A percentile compares a stretch with the other conserved stretches of the same genome.
These are phyloP conservation scores for Tetragonula clypearis DNA, from an alignment of 1,140 invertebrate genomes.

Conservation along the genomic window DNA sequence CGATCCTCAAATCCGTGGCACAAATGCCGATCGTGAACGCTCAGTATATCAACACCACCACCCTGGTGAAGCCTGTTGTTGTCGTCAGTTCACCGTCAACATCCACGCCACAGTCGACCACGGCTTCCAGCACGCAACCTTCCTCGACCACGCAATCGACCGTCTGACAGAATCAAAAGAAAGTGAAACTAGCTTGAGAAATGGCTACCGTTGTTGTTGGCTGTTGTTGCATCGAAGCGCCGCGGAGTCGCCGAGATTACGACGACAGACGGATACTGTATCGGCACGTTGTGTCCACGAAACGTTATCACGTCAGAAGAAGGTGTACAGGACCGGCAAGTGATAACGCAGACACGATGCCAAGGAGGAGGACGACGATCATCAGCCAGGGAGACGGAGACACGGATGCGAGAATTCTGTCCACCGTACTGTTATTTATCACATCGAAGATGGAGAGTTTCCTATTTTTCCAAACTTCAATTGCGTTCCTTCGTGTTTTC, in stretches of 20 bases:
- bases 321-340: not conserved
- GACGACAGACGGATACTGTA: not conserved
- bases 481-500: constrained; percentile 31
- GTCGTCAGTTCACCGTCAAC: constrained; percentile 78
- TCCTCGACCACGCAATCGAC: constrained; percentile 76
- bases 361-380: not conserved
- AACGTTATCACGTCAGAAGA: not conserved
- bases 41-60: constrained; percentile 81
- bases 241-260: not conserved
- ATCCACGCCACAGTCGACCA: constrained; percentile 67
- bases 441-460: constrained; percentile 25
- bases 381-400: not conserved
- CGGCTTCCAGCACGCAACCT: constrained; percentile 72
- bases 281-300: not conserved
- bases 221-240: not conserved
- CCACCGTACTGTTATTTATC: constrained; percentile 19
- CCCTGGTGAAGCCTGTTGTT: constrained; percentile 81
- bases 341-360: too few species aligned
- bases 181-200: constrained; percentile 72
- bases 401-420: not conserved
- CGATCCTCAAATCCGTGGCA: constrained; percentile 79
- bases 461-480: constrained; percentile 27
- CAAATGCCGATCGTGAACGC: constrained; percentile 80
- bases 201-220: not conserved
- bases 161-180: constrained; percentile 77